Evolutionary conservation across 2,113 vertebrate species (phyloP), one percentile per base, ranked within the genome.

Genomic region (Ia io): DNA sequence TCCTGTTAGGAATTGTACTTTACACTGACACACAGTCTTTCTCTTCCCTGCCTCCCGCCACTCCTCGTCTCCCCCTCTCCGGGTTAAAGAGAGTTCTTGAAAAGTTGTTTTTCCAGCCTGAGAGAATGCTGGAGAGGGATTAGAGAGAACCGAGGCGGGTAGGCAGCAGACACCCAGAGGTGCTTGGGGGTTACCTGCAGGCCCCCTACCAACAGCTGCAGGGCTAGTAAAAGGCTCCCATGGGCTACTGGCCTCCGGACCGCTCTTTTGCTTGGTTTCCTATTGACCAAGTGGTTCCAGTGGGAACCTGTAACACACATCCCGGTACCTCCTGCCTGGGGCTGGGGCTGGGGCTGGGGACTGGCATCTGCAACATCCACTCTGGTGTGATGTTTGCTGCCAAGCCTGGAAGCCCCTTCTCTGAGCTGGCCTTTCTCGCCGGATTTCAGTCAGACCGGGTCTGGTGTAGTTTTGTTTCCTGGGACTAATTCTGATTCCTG

Each of bases 1-100:
- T 99, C 98, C 98, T 98, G 98, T 98, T 98, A 97, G 82, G 97
- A 95, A 97, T 98, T 95, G 92, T 90, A 94, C 96, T 97, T 97
- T 65, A 67, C 96, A 96, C 95, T 93, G 97, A 98, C 98, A 97
- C 79, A 35, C 53, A 78, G 71, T 11, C 84, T 61, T 13, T 84
- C 69, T 86, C 51, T 86, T 2, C 42, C 44, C 73, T 78, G 49
- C 37, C 49, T 11, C 32, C 17, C 4, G 1, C 23, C 32, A 28
- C 88, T 35, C 71, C 37, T 59, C 10, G 2, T 37, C 25, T 17
- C 10, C 71, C 87, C n/a, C 91, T 71, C 76, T 7, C 2, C 56
- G 59, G 67, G 95, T 93, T 25, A 83, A 83, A 89, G 42, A 92
- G 44, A 91, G 35, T 96, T 96, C 87, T 93, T 95, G 85, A 76